Evolutionary conservation across 1,140 invertebrate species (phyloP).

Genomic region (Papilio polytes): DNA sequence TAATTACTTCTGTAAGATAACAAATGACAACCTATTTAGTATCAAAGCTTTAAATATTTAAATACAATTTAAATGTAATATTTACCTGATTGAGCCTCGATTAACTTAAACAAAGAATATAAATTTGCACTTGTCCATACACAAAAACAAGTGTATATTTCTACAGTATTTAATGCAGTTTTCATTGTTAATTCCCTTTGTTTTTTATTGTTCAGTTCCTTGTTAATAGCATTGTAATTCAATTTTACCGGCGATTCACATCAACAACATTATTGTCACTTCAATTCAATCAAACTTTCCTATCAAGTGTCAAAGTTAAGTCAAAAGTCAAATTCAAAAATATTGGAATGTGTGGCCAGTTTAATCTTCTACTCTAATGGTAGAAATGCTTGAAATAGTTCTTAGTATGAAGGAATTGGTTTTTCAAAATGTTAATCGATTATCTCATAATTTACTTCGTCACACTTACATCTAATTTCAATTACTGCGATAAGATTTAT

Average conservation of each 20-base stretch:
- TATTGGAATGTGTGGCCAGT: too few species aligned
- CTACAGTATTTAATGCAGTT: constrained; percentile 52
- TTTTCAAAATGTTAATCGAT: too few species aligned
- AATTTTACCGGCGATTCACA: constrained; percentile 52
- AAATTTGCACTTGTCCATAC: constrained; percentile 73
- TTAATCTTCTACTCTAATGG: too few species aligned
- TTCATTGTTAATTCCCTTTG: constrained; percentile 55
- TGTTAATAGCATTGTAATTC: constrained; percentile 36
- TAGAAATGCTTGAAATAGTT: too few species aligned
- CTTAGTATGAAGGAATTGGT: too few species aligned
- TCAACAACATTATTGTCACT: constrained; percentile 36
- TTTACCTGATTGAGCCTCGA: constrained; percentile 69
- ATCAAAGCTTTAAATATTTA: not conserved
- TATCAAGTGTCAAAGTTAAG: too few species aligned
- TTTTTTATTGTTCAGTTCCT: constrained; percentile 14
- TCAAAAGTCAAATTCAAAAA: too few species aligned
- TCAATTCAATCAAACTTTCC: constrained; percentile 12
- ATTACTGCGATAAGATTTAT: too few species aligned
- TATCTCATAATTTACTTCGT: too few species aligned
- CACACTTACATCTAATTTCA: too few species aligned
- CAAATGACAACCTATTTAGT: constrained; percentile 21
- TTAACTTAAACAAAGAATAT: constrained; percentile 69
- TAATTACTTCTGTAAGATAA: constrained; percentile 65
- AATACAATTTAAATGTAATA: constrained; percentile 38
- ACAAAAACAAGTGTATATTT: constrained; percentile 65